phyloP scores from a whole-genome alignment of 2,888 invertebrate species.

The Pammene fasciana region DNA sequence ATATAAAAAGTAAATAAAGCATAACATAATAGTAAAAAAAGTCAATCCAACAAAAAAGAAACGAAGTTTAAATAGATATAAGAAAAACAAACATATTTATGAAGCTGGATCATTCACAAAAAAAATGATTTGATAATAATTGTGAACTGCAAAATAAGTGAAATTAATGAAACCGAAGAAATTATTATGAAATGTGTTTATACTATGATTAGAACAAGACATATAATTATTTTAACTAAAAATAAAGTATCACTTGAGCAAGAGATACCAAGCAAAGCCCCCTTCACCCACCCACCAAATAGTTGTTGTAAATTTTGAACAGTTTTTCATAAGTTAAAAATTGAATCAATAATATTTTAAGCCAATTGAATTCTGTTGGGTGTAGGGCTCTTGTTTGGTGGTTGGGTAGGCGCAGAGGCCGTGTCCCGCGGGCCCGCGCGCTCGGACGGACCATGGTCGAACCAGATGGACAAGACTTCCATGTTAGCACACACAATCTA shows the following conservation, averaged over 20 bases:
- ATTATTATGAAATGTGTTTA: background rate
- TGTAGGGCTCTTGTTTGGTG: slow-evolving; percentile 84
- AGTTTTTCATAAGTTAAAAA: slow-evolving; percentile 35
- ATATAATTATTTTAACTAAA: slow-evolving; percentile 41
- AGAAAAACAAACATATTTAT: background rate
- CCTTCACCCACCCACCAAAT: slow-evolving; percentile 84
- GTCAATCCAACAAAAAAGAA: no score
- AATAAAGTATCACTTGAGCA: slow-evolving; percentile 53
- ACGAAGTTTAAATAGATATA: no score
- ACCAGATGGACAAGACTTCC: slow-evolving; percentile 53
- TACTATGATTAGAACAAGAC: slow-evolving; percentile 46
- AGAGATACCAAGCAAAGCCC: slow-evolving; percentile 85
- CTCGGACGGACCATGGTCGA: slow-evolving; percentile 53
- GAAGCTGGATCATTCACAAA: background rate
- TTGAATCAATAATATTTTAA: slow-evolving; percentile 41
- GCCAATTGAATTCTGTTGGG: slow-evolving; percentile 71
- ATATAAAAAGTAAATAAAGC: background rate
- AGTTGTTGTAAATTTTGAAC: slow-evolving; percentile 65
- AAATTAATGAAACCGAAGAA: slow-evolving; percentile 12
- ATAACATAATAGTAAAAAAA: no score
- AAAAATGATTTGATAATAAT: background rate
- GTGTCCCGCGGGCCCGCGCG: slow-evolving; percentile 79
- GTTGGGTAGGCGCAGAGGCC: slow-evolving; percentile 82
- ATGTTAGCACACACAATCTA: slow-evolving; percentile 67
- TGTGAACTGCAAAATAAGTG: slow-evolving; percentile 4